Base-by-base conservation (phyloP, 2,888 invertebrate genomes). In the Athalia cordata region DNA sequence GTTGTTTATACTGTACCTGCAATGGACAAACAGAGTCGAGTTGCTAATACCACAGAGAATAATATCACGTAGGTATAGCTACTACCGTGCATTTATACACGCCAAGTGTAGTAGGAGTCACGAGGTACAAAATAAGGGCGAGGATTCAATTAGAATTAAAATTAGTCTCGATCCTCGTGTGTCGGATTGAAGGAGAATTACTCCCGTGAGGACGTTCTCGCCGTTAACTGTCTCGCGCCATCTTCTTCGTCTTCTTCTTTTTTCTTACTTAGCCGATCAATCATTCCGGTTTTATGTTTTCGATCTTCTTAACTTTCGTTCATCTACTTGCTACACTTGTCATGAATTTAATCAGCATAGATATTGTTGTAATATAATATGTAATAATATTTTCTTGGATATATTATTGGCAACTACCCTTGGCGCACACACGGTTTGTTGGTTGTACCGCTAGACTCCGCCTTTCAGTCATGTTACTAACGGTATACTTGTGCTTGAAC, bases 111-210 rank as follows among this genome's bases (percentile, higher is more conserved):
- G 29, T 29, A 2, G 29, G 29, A 29, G 29, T 29, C 0, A 29
- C 29, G 29, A 29, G 1, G 29, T 29, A 29, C 29, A 29, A 29
- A 29, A 29, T 29, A 29, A 29, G 79, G 70, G 66, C 43, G 81
- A 80, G 81, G 83, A 84, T 85, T 86, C 87, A 87, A 88, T 88
- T 87, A 87, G 86, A 68, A 68, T 68, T 68, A 68, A 68, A 68
- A 68, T 68, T 68, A 68, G 68, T 68, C 68, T 68, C 52, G 52
- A 29, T 29, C 68, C 68, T 68, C 52, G 68, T 68, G 52, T 29
- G 29, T 29, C 68, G 68, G 68, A 52, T 52, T 68, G 15, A 43
- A 68, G 68, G 52, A 68, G 68, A 29, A 68, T 15, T 52, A 52
- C 29, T 68, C 68, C 68, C 68, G 29, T 6, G 43, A 68, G 68